Evolutionary conservation across 92 coral and sea anemone species (phyloP), one percentile per base, ranked within the genome.

Genomic region (Bergia puertoricense): DNA sequence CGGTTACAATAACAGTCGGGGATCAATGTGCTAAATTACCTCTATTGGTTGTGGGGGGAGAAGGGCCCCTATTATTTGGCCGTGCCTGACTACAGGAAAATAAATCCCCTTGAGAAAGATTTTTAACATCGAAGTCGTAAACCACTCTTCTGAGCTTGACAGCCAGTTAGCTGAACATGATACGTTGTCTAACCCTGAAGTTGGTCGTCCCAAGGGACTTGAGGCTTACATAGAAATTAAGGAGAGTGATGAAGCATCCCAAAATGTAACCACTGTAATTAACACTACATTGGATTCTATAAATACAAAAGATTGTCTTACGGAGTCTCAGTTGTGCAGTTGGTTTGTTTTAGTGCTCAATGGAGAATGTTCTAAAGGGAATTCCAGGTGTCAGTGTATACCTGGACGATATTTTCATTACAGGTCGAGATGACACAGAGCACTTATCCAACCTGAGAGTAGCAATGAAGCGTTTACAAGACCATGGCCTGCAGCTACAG

Each of bases 381-480:
- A 76, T 89, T 18, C 88, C 36, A 73, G 50, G 54, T 16, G 88
- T 89, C 13, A 75, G 41, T 76, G 91, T 82, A 13, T 89, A 82
- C 77, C 46, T 89, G 51, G 91, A 82, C 54, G 88, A 82, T 44
- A 82, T 89, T 75, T 84, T 82, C 14, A 74, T 89, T 7, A 82
- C 88, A 73, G 88, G 88, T 20, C 74, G 81, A 20, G 50, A 72
- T 81, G 86, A 88, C 46, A 43, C 80, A 80, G 86, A 88, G 42
- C 86, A 88, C 36, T 50, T 88, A 37, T 88, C 81, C 30, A 88
- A 88, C 74, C 86, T 88, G 9, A 44, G 80, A 9, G 90, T n/a
- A 80, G 90, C 81, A 37, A 71, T 81, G 80, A 80, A 79, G 38
- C 80, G 86, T 10, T 50, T 88, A 73, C 86, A 88, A 69, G 81